Conservation (phyloP, 2,888 invertebrate genomes). For the Hesperia comma region DNA sequence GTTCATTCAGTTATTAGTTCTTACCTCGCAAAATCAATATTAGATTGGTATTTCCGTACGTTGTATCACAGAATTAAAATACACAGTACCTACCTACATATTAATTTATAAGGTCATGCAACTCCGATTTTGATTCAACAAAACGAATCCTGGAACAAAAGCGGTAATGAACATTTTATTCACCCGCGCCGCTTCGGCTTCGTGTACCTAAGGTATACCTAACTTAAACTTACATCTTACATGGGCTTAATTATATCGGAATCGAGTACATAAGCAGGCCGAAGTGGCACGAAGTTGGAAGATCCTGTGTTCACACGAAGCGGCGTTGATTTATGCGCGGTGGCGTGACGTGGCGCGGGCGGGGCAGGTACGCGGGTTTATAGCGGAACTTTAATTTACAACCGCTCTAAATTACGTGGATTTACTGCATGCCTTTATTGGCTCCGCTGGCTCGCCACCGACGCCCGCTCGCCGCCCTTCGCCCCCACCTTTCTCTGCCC, state of each 20-base stretch:
- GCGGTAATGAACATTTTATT: background rate
- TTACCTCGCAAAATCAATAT: too few relatives aligned
- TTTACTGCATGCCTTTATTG: slow-evolving; percentile 83
- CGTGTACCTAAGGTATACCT: slow-evolving; percentile 4
- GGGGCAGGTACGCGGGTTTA: slow-evolving; percentile 75
- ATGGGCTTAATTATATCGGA: slow-evolving; percentile 5
- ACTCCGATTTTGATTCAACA: background rate
- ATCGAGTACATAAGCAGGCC: slow-evolving; percentile 12
- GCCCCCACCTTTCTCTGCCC: slow-evolving; percentile 56
- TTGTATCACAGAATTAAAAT: too few relatives aligned
- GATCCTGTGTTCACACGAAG: slow-evolving; percentile 59
- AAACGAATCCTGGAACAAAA: background rate
- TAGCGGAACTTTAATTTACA: slow-evolving; percentile 82
- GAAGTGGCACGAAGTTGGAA: slow-evolving; percentile 22
- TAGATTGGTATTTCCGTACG: too few relatives aligned
- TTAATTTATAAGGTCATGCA: background rate
- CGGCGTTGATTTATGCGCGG: slow-evolving; percentile 58
- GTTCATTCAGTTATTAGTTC: too few relatives aligned
- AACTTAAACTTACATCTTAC: background rate
- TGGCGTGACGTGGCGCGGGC: slow-evolving; percentile 58
- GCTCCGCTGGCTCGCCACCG: slow-evolving; percentile 61
- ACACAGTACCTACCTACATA: too few relatives aligned
- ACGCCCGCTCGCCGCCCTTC: slow-evolving; percentile 60
- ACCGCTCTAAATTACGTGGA: slow-evolving; percentile 83
- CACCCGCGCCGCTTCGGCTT: background rate